phyloP scores from a whole-genome alignment of 2,113 vertebrate species.

The Limnothrissa miodon region DNA sequence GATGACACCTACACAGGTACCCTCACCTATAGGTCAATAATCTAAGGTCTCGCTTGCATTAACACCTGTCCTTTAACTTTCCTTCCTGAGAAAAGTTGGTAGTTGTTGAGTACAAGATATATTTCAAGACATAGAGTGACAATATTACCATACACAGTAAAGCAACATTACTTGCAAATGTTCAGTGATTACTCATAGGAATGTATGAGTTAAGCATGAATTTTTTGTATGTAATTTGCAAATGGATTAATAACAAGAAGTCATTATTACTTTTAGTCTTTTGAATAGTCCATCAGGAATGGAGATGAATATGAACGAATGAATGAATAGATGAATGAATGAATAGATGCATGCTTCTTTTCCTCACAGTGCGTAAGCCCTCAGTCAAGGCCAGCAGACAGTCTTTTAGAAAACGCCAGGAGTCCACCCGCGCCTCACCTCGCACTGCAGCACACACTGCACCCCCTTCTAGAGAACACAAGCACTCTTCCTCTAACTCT shows the following conservation, averaged over 20 bases:
- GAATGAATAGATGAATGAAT: background rate
- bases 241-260: background rate
- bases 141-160: background rate
- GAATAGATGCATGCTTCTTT: background rate
- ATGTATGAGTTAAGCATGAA: background rate
- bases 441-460: background rate
- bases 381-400: background rate
- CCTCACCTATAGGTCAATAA: background rate
- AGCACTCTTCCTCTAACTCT: background rate
- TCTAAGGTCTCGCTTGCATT: too few species aligned
- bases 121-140: background rate
- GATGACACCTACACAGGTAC: slow-evolving; percentile 90
- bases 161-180: background rate
- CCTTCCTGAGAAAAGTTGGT: background rate
- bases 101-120: background rate
- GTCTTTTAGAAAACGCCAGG: slow-evolving; percentile 8
- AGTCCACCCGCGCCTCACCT: background rate
- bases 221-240: background rate
- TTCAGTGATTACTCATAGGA: background rate
- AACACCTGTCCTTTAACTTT: background rate
- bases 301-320: background rate
- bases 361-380: background rate
- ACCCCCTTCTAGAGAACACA: background rate
- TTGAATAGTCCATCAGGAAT: background rate
- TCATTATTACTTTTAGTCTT: background rate